Conservation (phyloP, 2,888 invertebrate species). For the Philaethria dido region DNA sequence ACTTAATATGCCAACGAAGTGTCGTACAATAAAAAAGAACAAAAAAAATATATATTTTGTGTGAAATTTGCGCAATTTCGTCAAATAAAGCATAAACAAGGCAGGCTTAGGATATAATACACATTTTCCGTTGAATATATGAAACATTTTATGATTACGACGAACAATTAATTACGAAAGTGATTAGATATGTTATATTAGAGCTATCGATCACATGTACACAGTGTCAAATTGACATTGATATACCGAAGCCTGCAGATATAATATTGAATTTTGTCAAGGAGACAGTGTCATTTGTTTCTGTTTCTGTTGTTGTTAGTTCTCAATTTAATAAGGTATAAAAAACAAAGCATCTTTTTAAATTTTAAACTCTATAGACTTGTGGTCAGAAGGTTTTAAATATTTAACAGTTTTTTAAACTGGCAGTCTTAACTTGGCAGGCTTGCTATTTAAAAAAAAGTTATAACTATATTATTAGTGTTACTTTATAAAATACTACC, state of each 20-base stretch:
- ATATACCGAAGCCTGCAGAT: slow-evolving; percentile 5
- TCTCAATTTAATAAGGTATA: neutral
- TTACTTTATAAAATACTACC: too few species aligned
- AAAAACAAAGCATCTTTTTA: too few species aligned
- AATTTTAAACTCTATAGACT: too few species aligned
- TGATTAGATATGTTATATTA: slow-evolving; percentile 28
- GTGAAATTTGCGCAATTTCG: neutral
- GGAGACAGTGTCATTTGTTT: neutral
- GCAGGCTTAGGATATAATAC: neutral
- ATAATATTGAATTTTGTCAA: neutral
- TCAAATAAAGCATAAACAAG: neutral
- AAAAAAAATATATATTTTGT: neutral
- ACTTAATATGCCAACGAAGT: too few species aligned
- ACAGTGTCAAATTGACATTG: slow-evolving; percentile 16
- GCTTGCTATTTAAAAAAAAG: too few species aligned
- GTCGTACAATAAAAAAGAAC: too few species aligned
- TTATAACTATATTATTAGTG: too few species aligned
- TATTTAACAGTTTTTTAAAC: too few species aligned
- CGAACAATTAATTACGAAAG: slow-evolving; percentile 6
- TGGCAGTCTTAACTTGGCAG: too few species aligned
- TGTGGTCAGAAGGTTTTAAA: too few species aligned
- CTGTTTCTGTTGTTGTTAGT: too few species aligned
- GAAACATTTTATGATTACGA: slow-evolving; percentile 3
- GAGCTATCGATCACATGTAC: slow-evolving; percentile 24
- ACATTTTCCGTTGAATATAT: neutral